phyloP scores from a whole-genome alignment of 2,797 vertebrate genomes.

The Catharus ustulatus region DNA sequence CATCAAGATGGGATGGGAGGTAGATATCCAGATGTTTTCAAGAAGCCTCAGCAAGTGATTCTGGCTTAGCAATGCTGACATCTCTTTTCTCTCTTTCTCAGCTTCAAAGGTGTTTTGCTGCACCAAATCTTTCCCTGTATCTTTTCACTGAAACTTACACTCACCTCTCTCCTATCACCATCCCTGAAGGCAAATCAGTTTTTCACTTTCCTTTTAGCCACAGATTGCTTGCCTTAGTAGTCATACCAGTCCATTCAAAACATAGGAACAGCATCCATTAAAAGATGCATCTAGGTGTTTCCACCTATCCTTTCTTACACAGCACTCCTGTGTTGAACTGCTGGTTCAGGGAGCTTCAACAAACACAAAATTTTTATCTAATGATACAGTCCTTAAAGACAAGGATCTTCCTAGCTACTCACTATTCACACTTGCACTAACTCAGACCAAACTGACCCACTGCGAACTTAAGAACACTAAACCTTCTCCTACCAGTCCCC shows the following conservation, averaged over 20 bases:
- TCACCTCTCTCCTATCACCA: neutral
- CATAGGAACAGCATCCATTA: neutral
- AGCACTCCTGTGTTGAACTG: neutral
- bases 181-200: neutral
- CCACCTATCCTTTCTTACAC: neutral
- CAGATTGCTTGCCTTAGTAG: neutral
- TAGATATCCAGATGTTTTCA: neutral
- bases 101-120: neutral
- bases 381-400: neutral
- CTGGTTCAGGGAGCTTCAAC: neutral
- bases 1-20: neutral
- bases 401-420: neutral
- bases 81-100: neutral
- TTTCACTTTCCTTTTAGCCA: neutral
- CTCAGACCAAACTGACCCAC: neutral
- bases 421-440: neutral
- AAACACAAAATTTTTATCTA: neutral
- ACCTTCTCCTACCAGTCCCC: rapidly evolving
- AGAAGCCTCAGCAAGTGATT: neutral
- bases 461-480: neutral
- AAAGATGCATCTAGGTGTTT: neutral
- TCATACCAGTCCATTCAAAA: neutral
- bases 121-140: neutral
- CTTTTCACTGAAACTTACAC: neutral
- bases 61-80: neutral